These are phyloP conservation scores for Protophormia terraenovae DNA, from an alignment of 2,888 invertebrate species.

Conservation along the genomic window DNA sequence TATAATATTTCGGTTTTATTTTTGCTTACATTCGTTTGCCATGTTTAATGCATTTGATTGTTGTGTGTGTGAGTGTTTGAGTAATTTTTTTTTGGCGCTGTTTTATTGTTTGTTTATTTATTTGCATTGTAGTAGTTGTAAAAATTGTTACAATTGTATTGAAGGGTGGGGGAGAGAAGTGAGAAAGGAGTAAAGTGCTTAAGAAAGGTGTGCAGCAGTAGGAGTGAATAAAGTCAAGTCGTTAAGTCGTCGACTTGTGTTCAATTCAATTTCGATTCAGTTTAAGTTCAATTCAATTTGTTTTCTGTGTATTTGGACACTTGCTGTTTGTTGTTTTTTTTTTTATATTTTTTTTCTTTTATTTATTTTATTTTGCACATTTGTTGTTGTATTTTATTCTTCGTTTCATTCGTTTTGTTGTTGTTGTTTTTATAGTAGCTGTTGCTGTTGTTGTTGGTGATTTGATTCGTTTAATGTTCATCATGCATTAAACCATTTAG, in stretches of 20 bases:
- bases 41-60: too few species aligned
- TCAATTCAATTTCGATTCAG: constrained; percentile 49
- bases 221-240: constrained; percentile 6
- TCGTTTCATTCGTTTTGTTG: constrained; percentile 53
- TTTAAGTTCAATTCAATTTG: constrained; percentile 65
- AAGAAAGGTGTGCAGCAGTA: constrained; percentile 3
- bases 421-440: constrained; percentile 40
- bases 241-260: constrained; percentile 24
- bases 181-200: neutral
- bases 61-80: constrained; percentile 1
- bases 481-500: constrained; percentile 70
- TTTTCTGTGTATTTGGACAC: constrained; percentile 56
- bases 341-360: constrained; percentile 29
- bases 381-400: constrained; percentile 46
- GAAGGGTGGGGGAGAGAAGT: neutral
- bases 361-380: constrained; percentile 41
- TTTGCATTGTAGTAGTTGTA: constrained; percentile 25
- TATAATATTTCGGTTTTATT: constrained; percentile 22
- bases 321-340: constrained; percentile 60
- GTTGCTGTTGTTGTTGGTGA: constrained; percentile 51
- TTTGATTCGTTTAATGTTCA: constrained; percentile 65
- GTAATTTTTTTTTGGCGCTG: constrained; percentile 61
- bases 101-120: constrained; percentile 58
- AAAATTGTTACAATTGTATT: constrained; percentile 36
- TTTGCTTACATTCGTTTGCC: constrained; percentile 3